Percentiles rank a stretch among this genome's conserved stretches.
These are phyloP conservation scores for Aepyceros melampus DNA, from an alignment of 2,113 vertebrate genomes.

Conservation along the genomic window DNA sequence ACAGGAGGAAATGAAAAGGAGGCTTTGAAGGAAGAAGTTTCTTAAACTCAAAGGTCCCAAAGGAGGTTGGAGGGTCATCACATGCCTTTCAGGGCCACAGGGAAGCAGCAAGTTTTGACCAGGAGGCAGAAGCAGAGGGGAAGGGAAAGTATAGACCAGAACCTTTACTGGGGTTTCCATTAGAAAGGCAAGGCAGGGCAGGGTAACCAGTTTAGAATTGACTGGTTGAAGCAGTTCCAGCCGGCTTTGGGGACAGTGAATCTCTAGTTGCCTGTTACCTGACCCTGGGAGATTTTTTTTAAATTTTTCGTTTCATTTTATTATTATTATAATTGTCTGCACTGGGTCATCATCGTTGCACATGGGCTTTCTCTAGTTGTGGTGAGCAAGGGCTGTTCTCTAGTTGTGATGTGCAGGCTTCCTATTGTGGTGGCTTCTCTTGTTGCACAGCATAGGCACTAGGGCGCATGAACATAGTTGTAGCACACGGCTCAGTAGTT, in stretches of 20 bases:
- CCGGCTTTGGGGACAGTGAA: neutral
- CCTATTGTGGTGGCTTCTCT: neutral
- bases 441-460: neutral
- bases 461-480: rapidly evolving
- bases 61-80: neutral
- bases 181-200: neutral
- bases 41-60: neutral
- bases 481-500: neutral
- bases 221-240: neutral
- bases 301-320: neutral
- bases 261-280: neutral
- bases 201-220: neutral
- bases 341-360: neutral
- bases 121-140: neutral
- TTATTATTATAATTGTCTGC: neutral
- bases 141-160: neutral
- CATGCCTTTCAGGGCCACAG: neutral
- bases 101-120: neutral
- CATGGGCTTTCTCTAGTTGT: neutral
- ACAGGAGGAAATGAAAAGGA: neutral
- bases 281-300: neutral
- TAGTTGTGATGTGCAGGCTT: neutral
- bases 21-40: neutral
- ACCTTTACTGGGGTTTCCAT: neutral
- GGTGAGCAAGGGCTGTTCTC: neutral